These are phyloP conservation scores for Taeniopygia guttata DNA, from an alignment of 2,797 vertebrate species.

Conservation along the genomic window DNA sequence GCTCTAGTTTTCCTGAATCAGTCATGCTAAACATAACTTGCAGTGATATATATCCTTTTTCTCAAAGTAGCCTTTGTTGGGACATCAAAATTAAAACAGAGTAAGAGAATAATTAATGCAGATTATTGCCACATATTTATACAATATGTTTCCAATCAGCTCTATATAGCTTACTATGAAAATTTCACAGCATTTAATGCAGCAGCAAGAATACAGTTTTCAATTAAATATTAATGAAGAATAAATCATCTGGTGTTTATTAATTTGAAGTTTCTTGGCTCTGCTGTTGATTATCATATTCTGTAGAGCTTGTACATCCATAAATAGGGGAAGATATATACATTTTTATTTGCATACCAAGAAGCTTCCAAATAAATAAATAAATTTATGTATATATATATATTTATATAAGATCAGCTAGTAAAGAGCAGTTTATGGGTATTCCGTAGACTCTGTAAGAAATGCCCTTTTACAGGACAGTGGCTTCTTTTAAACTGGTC, in stretches of 20 bases:
- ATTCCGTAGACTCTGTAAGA: background rate
- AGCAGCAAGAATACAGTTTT: background rate
- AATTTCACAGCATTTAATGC: background rate
- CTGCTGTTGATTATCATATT: background rate
- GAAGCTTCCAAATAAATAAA: background rate
- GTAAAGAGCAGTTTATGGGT: background rate
- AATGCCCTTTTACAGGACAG: background rate
- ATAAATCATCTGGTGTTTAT: background rate
- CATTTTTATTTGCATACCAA: background rate
- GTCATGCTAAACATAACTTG: background rate
- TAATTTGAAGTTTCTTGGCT: conserved; percentile 12
- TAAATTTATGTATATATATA: background rate
- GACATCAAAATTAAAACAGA: background rate
- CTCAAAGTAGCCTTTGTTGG: background rate
- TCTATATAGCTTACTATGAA: background rate
- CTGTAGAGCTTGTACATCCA: background rate
- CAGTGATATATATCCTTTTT: background rate
- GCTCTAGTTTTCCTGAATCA: background rate
- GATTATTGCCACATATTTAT: background rate
- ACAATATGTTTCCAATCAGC: background rate
- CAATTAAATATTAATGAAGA: background rate
- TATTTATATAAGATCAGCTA: background rate
- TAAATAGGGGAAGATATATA: background rate
- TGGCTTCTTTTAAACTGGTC: background rate
- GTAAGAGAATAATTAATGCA: background rate